These are phyloP conservation scores for Pseudoatta argentina DNA, from an alignment of 1,140 invertebrate genomes.

Conservation along the genomic window DNA sequence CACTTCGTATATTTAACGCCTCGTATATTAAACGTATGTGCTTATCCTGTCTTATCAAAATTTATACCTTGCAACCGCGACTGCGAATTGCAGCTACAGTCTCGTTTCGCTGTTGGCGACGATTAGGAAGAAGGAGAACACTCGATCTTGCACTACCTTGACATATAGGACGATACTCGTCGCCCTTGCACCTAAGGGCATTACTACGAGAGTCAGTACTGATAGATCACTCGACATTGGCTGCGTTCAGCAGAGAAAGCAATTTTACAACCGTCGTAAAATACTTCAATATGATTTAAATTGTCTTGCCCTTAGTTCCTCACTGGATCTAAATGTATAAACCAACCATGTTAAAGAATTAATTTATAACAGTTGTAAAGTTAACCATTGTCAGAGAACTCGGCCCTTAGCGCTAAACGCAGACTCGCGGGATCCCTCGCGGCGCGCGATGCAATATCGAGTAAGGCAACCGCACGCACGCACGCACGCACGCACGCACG, in stretches of 20 bases:
- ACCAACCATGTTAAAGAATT: too few species aligned
- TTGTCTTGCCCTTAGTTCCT: too few species aligned
- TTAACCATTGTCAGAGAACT: background rate
- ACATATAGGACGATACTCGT: background rate
- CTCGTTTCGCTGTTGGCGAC: background rate
- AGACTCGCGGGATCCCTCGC: background rate
- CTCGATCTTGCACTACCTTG: background rate
- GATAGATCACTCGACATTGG: background rate
- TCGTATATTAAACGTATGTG: conserved; percentile 6
- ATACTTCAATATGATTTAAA: too few species aligned
- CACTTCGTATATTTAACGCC: background rate
- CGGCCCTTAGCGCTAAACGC: background rate
- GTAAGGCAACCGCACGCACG: background rate
- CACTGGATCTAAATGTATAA: too few species aligned
- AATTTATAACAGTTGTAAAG: too few species aligned
- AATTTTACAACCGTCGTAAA: too few species aligned
- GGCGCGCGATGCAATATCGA: conserved; percentile 6
- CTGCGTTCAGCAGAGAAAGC: too few species aligned
- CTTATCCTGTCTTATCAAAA: background rate
- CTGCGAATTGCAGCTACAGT: background rate
- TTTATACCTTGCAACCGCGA: background rate
- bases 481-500: background rate
- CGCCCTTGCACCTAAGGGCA: background rate
- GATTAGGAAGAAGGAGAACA: background rate
- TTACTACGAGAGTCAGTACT: background rate